Conservation (phyloP, 2,113 vertebrate species). For the Capreolus pygargus region DNA sequence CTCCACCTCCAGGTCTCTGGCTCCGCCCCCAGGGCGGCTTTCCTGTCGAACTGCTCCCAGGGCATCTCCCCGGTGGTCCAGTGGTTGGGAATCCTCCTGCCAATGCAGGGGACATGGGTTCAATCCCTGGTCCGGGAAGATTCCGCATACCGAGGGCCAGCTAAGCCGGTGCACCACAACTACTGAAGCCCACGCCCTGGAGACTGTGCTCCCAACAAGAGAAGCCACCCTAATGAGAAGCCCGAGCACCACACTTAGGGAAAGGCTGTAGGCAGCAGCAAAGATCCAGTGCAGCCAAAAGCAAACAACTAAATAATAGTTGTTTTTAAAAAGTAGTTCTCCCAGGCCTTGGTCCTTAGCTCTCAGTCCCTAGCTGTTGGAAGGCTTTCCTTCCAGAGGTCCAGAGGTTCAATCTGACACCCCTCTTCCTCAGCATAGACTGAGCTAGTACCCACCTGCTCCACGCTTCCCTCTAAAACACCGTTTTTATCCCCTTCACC, state of each 20-base stretch:
- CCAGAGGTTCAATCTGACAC: neutral
- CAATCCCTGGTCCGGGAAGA: neutral
- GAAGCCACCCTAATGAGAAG: neutral
- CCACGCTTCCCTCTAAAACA: neutral
- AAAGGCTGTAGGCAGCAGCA: neutral
- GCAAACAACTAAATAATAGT: neutral
- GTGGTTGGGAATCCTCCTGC: neutral
- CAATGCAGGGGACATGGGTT: neutral
- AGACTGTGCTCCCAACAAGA: neutral
- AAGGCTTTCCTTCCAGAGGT: neutral
- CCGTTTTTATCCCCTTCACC: neutral
- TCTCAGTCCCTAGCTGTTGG: fast-evolving
- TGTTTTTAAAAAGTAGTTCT: neutral
- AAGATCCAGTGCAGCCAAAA: neutral
- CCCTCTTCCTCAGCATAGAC: neutral
- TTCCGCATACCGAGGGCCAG: neutral
- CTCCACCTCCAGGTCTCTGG: neutral
- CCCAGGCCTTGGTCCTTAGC: neutral
- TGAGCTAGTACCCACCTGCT: neutral
- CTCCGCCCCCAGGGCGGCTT: fast-evolving
- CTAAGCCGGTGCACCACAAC: neutral
- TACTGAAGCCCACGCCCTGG: neutral
- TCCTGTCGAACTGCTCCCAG: neutral
- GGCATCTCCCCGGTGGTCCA: neutral
- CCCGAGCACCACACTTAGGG: neutral